Conservation (phyloP, 64 coral and sea anemone genomes). For the Porites australiensis region DNA sequence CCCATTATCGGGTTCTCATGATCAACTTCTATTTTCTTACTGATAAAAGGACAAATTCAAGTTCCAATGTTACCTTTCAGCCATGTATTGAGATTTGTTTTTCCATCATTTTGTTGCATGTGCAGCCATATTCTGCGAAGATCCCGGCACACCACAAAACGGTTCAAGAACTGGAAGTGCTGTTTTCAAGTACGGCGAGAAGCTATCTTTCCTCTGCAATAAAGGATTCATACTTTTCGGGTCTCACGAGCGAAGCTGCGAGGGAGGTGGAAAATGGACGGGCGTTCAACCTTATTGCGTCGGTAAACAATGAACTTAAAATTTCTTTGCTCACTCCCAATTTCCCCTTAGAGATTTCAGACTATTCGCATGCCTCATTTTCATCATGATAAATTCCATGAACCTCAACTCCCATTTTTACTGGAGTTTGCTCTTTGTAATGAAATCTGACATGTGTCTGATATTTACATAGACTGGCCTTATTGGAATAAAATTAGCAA, state of each 20-base stretch:
- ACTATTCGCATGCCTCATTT: too few species aligned
- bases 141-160: conserved; percentile 43
- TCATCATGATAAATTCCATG: too few species aligned
- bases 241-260: conserved; percentile 52
- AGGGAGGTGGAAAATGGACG: conserved; percentile 62
- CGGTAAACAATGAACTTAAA: conserved; percentile 43
- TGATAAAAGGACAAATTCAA: too few species aligned
- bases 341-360: too few species aligned
- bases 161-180: conserved; percentile 47
- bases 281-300: conserved; percentile 73
- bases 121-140: conserved; percentile 61
- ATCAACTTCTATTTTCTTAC: too few species aligned
- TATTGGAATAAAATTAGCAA: too few species aligned
- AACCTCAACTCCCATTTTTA: too few species aligned
- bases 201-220: conserved; percentile 37
- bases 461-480: too few species aligned
- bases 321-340: background rate
- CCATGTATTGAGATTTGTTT: background rate
- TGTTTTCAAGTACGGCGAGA: background rate
- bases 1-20: too few species aligned
- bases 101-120: background rate
- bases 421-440: too few species aligned
- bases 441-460: too few species aligned
- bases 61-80: background rate
- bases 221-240: conserved; percentile 70